These are phyloP conservation scores for Ctenicera cuprea DNA, from an alignment of 2,888 invertebrate species.

Conservation along the genomic window DNA sequence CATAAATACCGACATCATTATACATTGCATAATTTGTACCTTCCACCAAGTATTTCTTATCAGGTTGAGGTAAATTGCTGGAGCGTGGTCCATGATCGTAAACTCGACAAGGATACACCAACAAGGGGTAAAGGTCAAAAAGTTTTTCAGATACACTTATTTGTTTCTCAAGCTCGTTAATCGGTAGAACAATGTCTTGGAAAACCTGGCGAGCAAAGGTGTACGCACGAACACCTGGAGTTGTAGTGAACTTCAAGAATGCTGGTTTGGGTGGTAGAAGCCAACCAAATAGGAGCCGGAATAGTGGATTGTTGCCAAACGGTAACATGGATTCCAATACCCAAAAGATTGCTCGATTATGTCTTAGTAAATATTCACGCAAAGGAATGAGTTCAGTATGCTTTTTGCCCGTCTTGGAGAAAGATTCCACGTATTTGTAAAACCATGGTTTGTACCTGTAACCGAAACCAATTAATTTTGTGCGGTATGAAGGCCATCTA, in stretches of 20 bases:
- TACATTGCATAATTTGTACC: conserved; percentile 82
- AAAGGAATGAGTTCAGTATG: conserved; percentile 79
- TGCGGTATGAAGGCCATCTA: not conserved
- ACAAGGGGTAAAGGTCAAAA: conserved; percentile 80
- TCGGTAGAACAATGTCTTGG: conserved; percentile 82
- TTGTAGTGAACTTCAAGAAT: conserved; percentile 83
- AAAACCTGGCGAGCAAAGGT: conserved; percentile 84
- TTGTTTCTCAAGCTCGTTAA: conserved; percentile 79
- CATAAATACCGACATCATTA: conserved; percentile 83
- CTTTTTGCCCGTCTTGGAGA: conserved; percentile 73
- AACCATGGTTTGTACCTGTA: conserved; percentile 81
- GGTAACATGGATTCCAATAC: conserved; percentile 83
- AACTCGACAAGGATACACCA: conserved; percentile 82
- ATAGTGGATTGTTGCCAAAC: conserved; percentile 80
- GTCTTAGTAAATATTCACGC: conserved; percentile 79
- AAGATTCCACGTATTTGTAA: conserved; percentile 80
- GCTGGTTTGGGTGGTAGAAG: conserved; percentile 82
- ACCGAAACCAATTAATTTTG: not conserved
- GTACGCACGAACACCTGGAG: conserved; percentile 80
- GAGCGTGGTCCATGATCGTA: conserved; percentile 78
- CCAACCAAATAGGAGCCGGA: conserved; percentile 80
- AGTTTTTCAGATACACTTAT: conserved; percentile 76
- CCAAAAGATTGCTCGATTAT: conserved; percentile 83
- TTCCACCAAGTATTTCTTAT: conserved; percentile 77
- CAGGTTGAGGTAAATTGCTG: conserved; percentile 77